Evolutionary conservation across 2,797 vertebrate species (phyloP), one percentile per base, ranked within the genome.

Genomic region (Lagodon rhomboides): DNA sequence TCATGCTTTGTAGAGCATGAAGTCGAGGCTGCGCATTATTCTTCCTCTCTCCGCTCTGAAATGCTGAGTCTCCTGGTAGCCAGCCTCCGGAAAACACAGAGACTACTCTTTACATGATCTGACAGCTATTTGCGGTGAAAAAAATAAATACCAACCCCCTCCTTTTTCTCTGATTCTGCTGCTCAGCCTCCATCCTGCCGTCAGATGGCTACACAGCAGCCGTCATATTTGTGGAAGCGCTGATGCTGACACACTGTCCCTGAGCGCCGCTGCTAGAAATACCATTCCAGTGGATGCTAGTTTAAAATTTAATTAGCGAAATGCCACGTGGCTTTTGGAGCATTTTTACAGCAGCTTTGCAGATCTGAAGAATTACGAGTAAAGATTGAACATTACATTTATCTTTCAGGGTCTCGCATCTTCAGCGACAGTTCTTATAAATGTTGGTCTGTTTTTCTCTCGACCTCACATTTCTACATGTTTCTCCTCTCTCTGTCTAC

Each of bases 401-500:
- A 8, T 46, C 20, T 46, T 7, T 58, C 23, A 60, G 54, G 47
- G 47, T 56, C 41, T 47, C 43, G 12, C 38, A 22, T 69, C 38
- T 66, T 50, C 47, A 67, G 15, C 3, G 13, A 55, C 69, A 70
- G 61, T 22, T 46, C 66, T 50, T 70, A 16, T 88, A 74, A 55
- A 79, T 90, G 79, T 85, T 77, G 70, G 59, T 84, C 56, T 91
- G 66, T 82, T 77, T 86, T 83, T 85, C 50, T 73, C 70, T 81
- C 34, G 34, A 88, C 79, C 66, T 93, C 85, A 88, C 79, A 71
- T 88, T 84, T 93, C 75, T 91, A 80, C 82, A 3, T 94, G 77
- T 91, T 78, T 94, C 86, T 93, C 59, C 84, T 90, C 60, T 93
- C 78, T 91, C 81, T 87, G 75, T 88, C 84, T 70, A 79, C 86